Evolutionary conservation across 2,113 vertebrate genomes (phyloP).

Genomic region (Chionomys nivalis): DNA sequence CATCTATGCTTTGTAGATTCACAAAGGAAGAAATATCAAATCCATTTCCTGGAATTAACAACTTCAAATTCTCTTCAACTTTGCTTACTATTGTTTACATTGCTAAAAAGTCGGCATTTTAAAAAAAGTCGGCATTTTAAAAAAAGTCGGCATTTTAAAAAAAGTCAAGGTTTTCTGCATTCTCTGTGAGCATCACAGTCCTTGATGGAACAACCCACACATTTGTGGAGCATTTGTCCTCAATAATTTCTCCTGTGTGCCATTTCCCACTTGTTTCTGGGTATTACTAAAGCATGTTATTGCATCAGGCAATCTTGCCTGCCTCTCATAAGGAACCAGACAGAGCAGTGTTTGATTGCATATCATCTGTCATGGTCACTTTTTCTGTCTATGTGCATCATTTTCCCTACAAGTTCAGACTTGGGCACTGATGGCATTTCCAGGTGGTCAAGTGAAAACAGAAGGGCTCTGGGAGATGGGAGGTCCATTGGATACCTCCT

Average conservation of each 20-base stretch:
- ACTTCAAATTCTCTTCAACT: not conserved
- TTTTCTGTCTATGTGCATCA: not conserved
- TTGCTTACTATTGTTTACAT: not conserved
- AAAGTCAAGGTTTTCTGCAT: not conserved
- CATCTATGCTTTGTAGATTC: not conserved
- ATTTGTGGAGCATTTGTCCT: not conserved
- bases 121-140: not conserved
- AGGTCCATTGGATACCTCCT: too few relatives aligned
- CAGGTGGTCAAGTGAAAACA: not conserved
- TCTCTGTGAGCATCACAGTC: not conserved
- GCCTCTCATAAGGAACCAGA: not conserved
- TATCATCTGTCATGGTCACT: not conserved
- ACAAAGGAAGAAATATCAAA: not conserved
- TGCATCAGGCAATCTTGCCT: not conserved
- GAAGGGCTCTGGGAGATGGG: not conserved
- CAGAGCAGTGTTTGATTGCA: not conserved
- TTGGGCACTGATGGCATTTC: not conserved
- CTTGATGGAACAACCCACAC: not conserved
- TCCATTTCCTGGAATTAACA: not conserved
- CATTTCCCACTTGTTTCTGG: not conserved
- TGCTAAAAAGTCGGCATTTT: not conserved
- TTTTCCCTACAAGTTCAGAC: not conserved
- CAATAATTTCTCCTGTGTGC: not conserved
- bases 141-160: not conserved
- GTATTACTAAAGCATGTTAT: not conserved